Percentiles rank a stretch among this genome's conserved stretches.
Evolutionary conservation across 2,797 vertebrate genomes (phyloP).

Genomic region (Nyctalus aviator): DNA sequence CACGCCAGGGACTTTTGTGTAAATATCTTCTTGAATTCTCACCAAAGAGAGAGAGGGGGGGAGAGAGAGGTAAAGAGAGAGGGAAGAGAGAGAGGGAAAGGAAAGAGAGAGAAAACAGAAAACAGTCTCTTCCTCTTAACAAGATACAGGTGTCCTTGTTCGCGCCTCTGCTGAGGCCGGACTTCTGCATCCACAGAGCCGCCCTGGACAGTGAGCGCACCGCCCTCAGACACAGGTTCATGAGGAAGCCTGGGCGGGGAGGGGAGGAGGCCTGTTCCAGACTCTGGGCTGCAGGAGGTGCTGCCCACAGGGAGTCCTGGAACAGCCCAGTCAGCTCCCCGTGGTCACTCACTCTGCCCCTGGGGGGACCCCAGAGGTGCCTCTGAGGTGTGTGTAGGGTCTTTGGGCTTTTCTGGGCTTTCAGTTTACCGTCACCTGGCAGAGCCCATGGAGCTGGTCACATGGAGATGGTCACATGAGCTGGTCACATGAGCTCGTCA

Average conservation of each 20-base stretch:
- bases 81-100: no score
- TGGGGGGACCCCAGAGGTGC: neutral
- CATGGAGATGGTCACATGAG: neutral
- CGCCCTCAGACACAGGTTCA: no score
- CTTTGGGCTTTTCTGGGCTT: constrained; percentile 65
- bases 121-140: no score
- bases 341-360: neutral
- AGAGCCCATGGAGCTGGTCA: neutral
- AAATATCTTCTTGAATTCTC: constrained; percentile 7
- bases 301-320: constrained; percentile 25
- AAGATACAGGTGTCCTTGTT: no score
- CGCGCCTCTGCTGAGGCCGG: no score
- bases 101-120: no score
- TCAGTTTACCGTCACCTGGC: constrained; percentile 72
- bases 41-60: neutral
- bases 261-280: no score
- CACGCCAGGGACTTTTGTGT: neutral
- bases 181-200: no score
- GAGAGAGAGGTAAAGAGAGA: no score
- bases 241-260: no score
- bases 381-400: constrained; percentile 74
- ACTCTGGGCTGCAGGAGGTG: neutral
- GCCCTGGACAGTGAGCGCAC: no score
- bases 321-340: constrained; percentile 48
- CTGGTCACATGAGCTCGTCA: neutral